phyloP scores from a whole-genome alignment of 2,113 vertebrate species.

The Baryphthengus martii region DNA sequence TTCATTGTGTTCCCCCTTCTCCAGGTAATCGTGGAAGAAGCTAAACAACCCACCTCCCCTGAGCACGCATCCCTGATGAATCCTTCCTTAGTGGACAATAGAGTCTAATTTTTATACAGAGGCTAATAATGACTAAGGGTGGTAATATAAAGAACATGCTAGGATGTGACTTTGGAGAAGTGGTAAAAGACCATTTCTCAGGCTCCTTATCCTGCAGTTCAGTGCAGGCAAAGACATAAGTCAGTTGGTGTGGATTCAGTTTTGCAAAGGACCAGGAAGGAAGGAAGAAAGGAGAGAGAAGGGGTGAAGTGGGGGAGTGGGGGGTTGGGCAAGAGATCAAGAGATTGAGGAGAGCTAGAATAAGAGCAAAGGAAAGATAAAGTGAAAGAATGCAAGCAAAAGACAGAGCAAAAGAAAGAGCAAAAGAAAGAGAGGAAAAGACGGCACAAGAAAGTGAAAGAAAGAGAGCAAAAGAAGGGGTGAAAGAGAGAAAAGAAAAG shows the following conservation, averaged over 20 bases:
- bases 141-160: neutral
- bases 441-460: no score
- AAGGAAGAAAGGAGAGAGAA: neutral
- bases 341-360: no score
- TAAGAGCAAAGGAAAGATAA: no score
- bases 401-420: no score
- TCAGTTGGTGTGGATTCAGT: neutral
- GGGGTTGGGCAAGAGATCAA: no score
- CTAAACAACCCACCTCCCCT: neutral
- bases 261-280: neutral
- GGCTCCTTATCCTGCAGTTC: neutral
- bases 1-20: neutral
- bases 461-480: no score
- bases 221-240: neutral
- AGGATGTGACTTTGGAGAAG: neutral
- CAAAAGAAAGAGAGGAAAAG: no score
- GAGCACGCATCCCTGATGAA: neutral
- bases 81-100: neutral
- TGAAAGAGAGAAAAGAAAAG: no score
- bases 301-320: no score
- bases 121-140: neutral
- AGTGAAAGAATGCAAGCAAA: no score
- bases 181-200: neutral
- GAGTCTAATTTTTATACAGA: neutral
- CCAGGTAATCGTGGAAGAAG: neutral